A percentile compares a stretch with the other conserved stretches of the same genome.
phyloP scores from a whole-genome alignment of 2,113 vertebrate genomes.

The Capricornis sumatraensis region DNA sequence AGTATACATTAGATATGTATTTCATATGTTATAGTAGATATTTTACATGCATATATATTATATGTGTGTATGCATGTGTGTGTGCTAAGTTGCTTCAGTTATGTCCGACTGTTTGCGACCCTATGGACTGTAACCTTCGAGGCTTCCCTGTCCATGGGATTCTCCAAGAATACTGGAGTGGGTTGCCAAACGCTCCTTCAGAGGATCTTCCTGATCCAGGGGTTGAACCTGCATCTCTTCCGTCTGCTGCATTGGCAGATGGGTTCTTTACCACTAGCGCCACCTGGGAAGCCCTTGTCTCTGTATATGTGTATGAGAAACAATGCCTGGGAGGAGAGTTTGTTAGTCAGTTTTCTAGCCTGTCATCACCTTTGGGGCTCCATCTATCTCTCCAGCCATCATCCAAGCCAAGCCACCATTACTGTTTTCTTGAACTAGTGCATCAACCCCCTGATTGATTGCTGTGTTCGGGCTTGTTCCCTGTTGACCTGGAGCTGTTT shows the following conservation, averaged over 20 bases:
- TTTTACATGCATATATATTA: neutral
- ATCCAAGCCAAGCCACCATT: neutral
- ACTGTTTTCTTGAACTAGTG: neutral
- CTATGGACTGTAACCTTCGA: neutral
- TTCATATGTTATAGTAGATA: neutral
- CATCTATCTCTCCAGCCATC: neutral
- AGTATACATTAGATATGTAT: neutral
- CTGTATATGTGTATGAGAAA: neutral
- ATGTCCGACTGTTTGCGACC: neutral
- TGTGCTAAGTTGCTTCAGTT: neutral
- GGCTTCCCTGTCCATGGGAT: neutral
- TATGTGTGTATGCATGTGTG: neutral
- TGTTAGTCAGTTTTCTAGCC: neutral
- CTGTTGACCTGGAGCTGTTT: neutral
- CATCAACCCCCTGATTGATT: neutral
- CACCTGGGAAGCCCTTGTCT: neutral
- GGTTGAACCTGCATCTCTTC: neutral
- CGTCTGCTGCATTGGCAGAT: neutral
- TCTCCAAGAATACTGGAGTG: neutral
- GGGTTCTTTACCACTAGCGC: neutral
- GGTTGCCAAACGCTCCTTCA: neutral
- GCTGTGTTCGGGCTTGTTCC: neutral
- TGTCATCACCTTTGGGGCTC: neutral
- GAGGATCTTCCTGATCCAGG: neutral
- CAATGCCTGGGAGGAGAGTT: neutral